phyloP scores from a whole-genome alignment of 2,888 invertebrate genomes.

The Leptopilina myrica region DNA sequence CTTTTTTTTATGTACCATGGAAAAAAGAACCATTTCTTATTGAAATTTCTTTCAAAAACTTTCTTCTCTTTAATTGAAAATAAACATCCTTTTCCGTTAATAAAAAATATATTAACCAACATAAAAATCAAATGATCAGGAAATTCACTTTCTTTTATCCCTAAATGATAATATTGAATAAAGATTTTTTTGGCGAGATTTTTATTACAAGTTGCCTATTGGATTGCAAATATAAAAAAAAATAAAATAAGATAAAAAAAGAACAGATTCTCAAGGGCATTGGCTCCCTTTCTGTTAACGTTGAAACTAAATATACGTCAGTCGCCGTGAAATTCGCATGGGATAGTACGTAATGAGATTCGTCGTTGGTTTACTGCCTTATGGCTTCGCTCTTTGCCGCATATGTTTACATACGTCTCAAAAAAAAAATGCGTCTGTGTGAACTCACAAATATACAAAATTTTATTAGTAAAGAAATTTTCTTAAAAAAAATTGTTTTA shows the following conservation, averaged over 20 bases:
- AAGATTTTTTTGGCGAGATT: background rate
- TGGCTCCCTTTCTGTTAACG: background rate
- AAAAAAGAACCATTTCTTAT: too few species aligned
- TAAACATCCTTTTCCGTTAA: too few species aligned
- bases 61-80: too few species aligned
- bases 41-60: too few species aligned
- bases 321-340: slow-evolving; percentile 35
- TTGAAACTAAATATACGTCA: slow-evolving; percentile 34
- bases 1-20: background rate
- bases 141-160: too few species aligned
- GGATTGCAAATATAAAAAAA: slow-evolving; percentile 2
- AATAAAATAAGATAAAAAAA: too few species aligned
- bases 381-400: slow-evolving; percentile 48
- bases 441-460: background rate
- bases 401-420: slow-evolving; percentile 18
- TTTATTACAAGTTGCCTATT: background rate
- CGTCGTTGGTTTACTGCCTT: slow-evolving; percentile 42
- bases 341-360: slow-evolving; percentile 46
- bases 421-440: slow-evolving; percentile 6
- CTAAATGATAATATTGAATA: too few species aligned
- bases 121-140: too few species aligned
- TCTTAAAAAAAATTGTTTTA: background rate
- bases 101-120: too few species aligned
- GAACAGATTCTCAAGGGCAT: background rate
- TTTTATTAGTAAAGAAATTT: background rate